Base-by-base conservation (phyloP, 2,888 invertebrate species). In the Cantharis rufa region DNA sequence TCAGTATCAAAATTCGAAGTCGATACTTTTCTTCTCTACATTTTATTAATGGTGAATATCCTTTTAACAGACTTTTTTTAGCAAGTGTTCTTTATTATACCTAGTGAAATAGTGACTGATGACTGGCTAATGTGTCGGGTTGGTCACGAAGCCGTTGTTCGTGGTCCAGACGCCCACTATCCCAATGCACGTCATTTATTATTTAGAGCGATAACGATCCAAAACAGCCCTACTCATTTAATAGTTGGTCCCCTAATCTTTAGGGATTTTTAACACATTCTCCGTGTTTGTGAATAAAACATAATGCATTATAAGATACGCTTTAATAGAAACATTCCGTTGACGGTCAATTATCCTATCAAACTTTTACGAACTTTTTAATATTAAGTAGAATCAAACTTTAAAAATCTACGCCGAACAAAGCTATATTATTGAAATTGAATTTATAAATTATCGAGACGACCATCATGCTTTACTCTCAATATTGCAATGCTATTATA, bases 121-220 rank as follows among this genome's bases (percentile, higher is more conserved):
- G 80, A 74, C 73, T 72, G 73, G 79, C 76, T 81, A 79, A 81
- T 81, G 78, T 77, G 78, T 78, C 76, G 79, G 80, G 79, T 74
- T 74, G 78, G 78, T 77, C 79, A 74, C 77, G 75, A 78, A 79
- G 70, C 79, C 79, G 78, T 75, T 77, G 77, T 69, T 78, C 73
- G 79, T 69, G 79, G 79, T 79, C 77, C 75, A 75, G 76, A 77
- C 76, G 74, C 77, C 75, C 81, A 78, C 78, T 77, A 77, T 79
- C 78, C 75, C 79, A 76, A 80, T 78, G 78, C 76, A 77, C 78
- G 81, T 80, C 82, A 82, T 83, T 83, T 82, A 83, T 83, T 82
- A 82, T 82, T 82, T 82, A 83, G 84, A 82, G 82, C 84, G 86
- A 86, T 86, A 86, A 86, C 85, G 85, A 85, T 84, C 80, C 81